Base-by-base conservation (phyloP, 2,888 invertebrate species). In the Aradus depressus region DNA sequence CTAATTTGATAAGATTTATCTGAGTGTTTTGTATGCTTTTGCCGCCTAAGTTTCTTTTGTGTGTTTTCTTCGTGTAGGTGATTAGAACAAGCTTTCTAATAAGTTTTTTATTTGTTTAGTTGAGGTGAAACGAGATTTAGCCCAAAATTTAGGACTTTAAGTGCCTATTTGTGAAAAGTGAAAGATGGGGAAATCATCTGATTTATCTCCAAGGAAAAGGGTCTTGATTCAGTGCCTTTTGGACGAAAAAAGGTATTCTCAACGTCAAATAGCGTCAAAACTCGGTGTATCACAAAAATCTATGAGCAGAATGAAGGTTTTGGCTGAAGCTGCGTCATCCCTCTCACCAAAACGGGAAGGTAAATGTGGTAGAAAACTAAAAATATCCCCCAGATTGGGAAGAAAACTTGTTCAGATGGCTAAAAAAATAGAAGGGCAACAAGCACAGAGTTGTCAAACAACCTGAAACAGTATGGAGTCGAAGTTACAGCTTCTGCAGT, bases 281-380 rank as follows among this genome's bases (percentile, higher is more conserved):
- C 42, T 45, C 32, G 32, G 39, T 12, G 39, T 51, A 38, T 51
- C 51, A n/a, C 44, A 51, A 45, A 50, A 44, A 45, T 44, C 44
- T 6, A 39, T 51, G 3, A 45, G 44, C 43, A 51, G 51, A 45
- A 39, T 39, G 14, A 51, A 51, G 26, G 35, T 18, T 21, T 16
- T 31, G 10, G 32, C 25, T 51, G 14, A 44, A 12, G 26, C 37
- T 22, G 18, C 12, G 39, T 34, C 8, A 10, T 14, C 14, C 34
- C 44, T 38, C 14, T 34, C 32, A 45, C 37, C 45, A 16, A 28
- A 39, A 35, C 41, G 45, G n/a, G 34, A 44, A 19, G 45, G 32
- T 14, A 52, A 52, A 42, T 42, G 43, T 52, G 52, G 51, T 37
- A 44, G 51, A 25, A 51, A 51, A 35, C 34, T 23, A 10, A 51